Conservation (phyloP, 2,113 vertebrate genomes). For the Steatornis caripensis region DNA sequence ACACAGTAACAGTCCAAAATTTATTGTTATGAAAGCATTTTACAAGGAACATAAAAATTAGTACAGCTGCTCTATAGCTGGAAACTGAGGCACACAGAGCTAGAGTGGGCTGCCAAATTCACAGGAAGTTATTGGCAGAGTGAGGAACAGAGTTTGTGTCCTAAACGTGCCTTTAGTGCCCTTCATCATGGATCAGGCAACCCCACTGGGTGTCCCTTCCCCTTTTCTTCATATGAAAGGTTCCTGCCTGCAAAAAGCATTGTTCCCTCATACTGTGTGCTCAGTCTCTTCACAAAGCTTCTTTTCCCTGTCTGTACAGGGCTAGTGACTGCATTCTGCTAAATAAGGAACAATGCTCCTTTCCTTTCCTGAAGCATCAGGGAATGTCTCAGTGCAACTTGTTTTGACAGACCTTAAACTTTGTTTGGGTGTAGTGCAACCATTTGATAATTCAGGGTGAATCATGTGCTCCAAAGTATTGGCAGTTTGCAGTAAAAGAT, state of each 20-base stretch:
- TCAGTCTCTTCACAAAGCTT: background rate
- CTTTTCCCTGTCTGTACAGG: background rate
- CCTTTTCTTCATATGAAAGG: background rate
- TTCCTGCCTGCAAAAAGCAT: background rate
- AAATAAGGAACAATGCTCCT: background rate
- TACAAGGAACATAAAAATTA: background rate
- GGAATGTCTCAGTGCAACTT: background rate
- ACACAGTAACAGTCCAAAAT: background rate
- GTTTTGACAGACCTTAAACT: background rate
- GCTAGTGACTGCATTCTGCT: background rate
- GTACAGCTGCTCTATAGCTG: background rate
- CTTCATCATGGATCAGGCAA: background rate
- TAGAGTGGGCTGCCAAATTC: background rate
- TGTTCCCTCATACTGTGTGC: background rate
- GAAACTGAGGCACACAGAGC: background rate
- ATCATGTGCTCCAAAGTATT: background rate
- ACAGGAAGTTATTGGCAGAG: background rate
- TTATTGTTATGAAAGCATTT: background rate
- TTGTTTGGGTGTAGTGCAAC: background rate
- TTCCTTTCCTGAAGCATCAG: background rate
- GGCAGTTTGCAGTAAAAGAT: background rate
- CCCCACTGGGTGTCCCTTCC: background rate
- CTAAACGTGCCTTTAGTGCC: background rate
- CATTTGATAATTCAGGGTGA: background rate
- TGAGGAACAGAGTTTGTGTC: background rate